phyloP scores from a whole-genome alignment of 64 coral and sea anemone genomes.

The Dendrophyllia cribrosa region DNA sequence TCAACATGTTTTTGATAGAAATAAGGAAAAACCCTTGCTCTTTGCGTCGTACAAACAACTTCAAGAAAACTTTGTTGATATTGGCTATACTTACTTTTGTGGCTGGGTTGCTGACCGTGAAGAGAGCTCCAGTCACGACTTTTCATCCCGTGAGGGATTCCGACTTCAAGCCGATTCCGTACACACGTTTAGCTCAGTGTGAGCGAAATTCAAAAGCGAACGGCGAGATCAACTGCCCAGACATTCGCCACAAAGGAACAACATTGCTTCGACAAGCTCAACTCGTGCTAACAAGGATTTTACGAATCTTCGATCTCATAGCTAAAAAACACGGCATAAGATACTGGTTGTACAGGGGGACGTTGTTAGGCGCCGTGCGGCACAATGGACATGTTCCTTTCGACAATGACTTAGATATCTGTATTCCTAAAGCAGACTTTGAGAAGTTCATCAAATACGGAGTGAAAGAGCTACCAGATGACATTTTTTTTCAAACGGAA shows the following conservation, averaged over 20 bases:
- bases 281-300: constrained; percentile 54
- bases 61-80: no score
- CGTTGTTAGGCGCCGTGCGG: constrained; percentile 45
- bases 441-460: constrained; percentile 26
- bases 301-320: constrained; percentile 49
- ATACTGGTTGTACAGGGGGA: constrained; percentile 56
- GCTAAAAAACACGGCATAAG: constrained; percentile 36
- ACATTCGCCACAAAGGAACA: constrained; percentile 46
- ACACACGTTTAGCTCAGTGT: not conserved
- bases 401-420: constrained; percentile 54
- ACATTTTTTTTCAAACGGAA: constrained; percentile 59
- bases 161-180: not conserved
- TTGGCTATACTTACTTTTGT: no score
- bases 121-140: no score
- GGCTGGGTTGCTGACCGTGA: no score
- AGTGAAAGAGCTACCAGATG: constrained; percentile 26
- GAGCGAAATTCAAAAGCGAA: not conserved
- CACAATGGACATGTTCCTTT: constrained; percentile 61
- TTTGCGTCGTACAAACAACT: no score
- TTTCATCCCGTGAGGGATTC: no score
- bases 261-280: constrained; percentile 30
- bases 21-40: no score
- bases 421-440: constrained; percentile 30
- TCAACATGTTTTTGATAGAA: no score
- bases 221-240: constrained; percentile 35